phyloP scores from a whole-genome alignment of 2,888 invertebrate genomes.

The Drosophila peninsularis region DNA sequence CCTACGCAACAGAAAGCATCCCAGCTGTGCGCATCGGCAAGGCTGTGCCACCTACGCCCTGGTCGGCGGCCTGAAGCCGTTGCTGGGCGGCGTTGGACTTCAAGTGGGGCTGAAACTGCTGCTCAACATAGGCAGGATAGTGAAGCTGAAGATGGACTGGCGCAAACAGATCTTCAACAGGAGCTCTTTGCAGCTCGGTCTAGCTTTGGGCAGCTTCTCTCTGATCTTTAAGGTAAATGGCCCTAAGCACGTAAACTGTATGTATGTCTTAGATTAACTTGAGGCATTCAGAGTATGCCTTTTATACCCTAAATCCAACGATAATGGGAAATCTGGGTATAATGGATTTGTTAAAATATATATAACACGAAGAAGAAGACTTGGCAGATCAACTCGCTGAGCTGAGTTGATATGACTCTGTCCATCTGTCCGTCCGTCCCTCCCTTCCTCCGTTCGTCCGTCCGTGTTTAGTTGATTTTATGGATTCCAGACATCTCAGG shows the following conservation, averaged over 20 bases:
- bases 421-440: too few species aligned
- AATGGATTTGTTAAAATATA: not conserved
- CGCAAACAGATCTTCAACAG: constrained; percentile 86
- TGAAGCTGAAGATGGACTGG: constrained; percentile 86
- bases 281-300: not conserved
- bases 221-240: constrained; percentile 88
- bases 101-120: constrained; percentile 87
- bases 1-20: constrained; percentile 79
- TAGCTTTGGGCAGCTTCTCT: constrained; percentile 89
- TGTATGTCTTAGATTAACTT: not conserved
- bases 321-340: too few species aligned
- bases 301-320: too few species aligned
- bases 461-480: too few species aligned
- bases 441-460: too few species aligned
- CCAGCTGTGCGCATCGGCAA: constrained; percentile 87
- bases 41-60: constrained; percentile 87
- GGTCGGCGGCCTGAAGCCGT: constrained; percentile 86
- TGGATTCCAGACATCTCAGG: too few species aligned
- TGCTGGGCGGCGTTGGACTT: constrained; percentile 87
- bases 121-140: constrained; percentile 86
- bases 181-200: constrained; percentile 87
- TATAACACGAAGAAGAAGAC: not conserved
- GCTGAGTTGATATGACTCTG: too few species aligned
- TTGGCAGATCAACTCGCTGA: too few species aligned
- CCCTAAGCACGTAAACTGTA: not conserved